phyloP scores from a whole-genome alignment of 1,140 invertebrate species.

The Apis dorsata region DNA sequence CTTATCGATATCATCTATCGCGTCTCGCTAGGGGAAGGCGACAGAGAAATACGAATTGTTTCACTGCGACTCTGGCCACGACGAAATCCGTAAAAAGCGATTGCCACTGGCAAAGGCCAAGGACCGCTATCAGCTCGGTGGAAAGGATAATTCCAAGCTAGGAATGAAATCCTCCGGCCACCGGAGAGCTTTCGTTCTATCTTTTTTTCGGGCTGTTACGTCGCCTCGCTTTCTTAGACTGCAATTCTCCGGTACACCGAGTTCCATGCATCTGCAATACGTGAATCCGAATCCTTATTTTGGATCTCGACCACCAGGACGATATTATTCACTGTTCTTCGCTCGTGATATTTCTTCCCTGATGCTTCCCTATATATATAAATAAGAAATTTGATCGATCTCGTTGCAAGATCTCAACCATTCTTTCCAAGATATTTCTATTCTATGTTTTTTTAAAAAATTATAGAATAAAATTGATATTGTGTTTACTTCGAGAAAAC shows the following conservation, averaged over 20 bases:
- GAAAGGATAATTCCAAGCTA: constrained; percentile 47
- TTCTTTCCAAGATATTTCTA: neutral
- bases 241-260: constrained; percentile 12
- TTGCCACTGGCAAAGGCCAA: constrained; percentile 5
- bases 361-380: neutral
- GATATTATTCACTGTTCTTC: neutral
- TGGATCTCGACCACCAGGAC: neutral
- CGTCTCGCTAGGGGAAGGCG: neutral
- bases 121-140: constrained; percentile 18
- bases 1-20: neutral
- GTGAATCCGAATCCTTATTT: neutral
- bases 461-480: too few relatives aligned
- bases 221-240: neutral
- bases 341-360: neutral
- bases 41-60: constrained; percentile 40
- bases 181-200: constrained; percentile 36
- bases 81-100: constrained; percentile 28
- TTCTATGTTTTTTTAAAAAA: neutral
- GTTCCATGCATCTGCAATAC: constrained; percentile 23
- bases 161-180: constrained; percentile 42
- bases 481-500: too few relatives aligned
- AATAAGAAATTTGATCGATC: too few relatives aligned
- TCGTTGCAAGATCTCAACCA: too few relatives aligned
- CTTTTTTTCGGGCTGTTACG: constrained; percentile 34
- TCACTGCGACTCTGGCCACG: neutral